phyloP scores from a whole-genome alignment of 2,888 invertebrate genomes.

The Clunio marinus region DNA sequence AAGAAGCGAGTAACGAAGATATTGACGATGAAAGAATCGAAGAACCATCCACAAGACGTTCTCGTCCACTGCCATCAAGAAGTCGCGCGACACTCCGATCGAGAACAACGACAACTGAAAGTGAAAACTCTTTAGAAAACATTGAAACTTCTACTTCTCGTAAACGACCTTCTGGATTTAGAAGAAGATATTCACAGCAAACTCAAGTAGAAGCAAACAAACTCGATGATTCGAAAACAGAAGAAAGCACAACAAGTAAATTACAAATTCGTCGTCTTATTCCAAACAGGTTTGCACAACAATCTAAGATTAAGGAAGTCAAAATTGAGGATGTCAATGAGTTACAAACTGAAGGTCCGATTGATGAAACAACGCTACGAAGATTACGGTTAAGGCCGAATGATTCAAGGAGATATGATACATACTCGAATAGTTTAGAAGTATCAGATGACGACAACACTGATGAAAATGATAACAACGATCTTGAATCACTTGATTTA shows the following conservation, averaged over 20 bases:
- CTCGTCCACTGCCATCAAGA: no score
- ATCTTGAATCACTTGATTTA: background rate
- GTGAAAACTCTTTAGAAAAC: no score
- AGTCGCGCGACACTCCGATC: no score
- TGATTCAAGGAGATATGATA: background rate
- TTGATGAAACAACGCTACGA: background rate
- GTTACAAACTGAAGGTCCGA: background rate
- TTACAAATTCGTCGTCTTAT: background rate
- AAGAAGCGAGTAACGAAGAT: background rate
- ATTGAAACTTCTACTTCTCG: no score
- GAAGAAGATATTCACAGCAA: background rate
- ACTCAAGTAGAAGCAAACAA: background rate
- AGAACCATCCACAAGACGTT: no score
- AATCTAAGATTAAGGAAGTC: background rate
- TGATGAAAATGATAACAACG: background rate
- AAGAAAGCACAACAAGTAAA: conserved; percentile 3
- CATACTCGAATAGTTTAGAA: background rate
- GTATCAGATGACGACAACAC: background rate
- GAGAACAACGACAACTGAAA: no score
- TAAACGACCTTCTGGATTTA: background rate
- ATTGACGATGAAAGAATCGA: background rate
- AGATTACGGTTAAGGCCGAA: background rate
- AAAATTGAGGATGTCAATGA: conserved; percentile 3
- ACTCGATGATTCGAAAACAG: background rate
- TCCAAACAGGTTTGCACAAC: background rate